Evolutionary conservation across 2,888 invertebrate species (phyloP).

Genomic region (Anticlea derivata): DNA sequence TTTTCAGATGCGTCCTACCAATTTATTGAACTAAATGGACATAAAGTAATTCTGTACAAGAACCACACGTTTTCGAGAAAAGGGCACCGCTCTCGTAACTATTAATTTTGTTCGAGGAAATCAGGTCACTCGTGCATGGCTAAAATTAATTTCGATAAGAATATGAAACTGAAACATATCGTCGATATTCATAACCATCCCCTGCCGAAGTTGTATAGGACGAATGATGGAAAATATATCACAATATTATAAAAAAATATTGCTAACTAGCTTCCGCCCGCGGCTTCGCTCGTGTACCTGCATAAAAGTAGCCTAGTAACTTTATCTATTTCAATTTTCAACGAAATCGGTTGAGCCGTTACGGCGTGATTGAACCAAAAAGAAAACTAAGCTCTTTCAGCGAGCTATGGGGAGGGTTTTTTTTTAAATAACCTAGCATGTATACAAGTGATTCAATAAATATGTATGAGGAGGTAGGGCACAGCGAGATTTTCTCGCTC

Average conservation of each 20-base stretch:
- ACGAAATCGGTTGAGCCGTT: no score
- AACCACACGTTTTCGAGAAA: constrained; percentile 23
- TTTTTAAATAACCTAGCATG: no score
- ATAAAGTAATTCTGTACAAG: constrained; percentile 6
- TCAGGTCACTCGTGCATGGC: constrained; percentile 3
- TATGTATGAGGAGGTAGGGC: no score
- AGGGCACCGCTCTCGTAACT: neutral
- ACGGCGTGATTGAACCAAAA: no score
- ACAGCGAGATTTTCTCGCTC: no score
- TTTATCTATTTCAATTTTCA: no score
- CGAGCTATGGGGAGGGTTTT: no score
- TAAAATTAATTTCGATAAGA: constrained; percentile 26
- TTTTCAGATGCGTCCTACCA: constrained; percentile 4
- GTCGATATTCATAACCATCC: constrained; percentile 46
- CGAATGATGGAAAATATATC: constrained; percentile 20
- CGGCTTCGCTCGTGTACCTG: no score
- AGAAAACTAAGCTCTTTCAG: no score
- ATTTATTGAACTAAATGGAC: constrained; percentile 1
- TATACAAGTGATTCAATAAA: no score
- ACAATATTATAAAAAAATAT: neutral
- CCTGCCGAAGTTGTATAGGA: constrained; percentile 21
- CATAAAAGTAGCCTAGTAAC: no score
- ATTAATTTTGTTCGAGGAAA: constrained; percentile 22
- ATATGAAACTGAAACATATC: constrained; percentile 24
- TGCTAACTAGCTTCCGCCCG: no score